Conservation (phyloP, 2,113 vertebrate species). For the Romanogobio albipinnatus region DNA sequence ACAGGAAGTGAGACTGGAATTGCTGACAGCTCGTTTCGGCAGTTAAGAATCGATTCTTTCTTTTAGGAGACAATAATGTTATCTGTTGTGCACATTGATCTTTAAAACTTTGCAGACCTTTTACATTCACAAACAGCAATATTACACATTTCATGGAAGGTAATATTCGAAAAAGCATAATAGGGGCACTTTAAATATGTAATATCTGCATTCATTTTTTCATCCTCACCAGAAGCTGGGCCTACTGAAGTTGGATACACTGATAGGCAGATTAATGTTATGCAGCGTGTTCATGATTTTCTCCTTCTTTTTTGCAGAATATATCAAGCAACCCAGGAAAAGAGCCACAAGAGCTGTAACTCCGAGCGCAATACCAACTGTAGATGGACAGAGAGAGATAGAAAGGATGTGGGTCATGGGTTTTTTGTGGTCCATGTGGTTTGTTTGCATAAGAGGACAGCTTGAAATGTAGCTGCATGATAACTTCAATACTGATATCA, state of each 20-base stretch:
- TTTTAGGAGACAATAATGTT: no score
- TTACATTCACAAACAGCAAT: no score
- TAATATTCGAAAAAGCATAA: no score
- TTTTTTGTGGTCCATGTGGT: not conserved
- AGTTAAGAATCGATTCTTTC: no score
- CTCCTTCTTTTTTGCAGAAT: conserved; percentile 62
- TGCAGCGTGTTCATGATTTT: conserved; percentile 56
- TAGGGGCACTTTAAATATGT: no score
- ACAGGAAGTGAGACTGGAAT: no score
- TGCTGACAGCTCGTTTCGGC: no score
- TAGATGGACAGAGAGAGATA: not conserved
- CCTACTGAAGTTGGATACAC: conserved; percentile 48
- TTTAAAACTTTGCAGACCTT: no score
- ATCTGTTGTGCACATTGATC: no score
- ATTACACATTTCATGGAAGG: no score
- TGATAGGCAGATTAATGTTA: conserved; percentile 41
- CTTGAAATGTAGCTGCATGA: not conserved
- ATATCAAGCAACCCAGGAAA: conserved; percentile 67
- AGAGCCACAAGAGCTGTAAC: conserved; percentile 64
- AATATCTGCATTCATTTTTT: not conserved
- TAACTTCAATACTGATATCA: not conserved
- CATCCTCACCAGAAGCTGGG: conserved; percentile 65
- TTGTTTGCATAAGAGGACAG: not conserved
- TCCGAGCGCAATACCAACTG: conserved; percentile 73
- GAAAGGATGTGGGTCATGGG: not conserved